Conservation (phyloP, 2,888 invertebrate species). For the Panopea generosa region DNA sequence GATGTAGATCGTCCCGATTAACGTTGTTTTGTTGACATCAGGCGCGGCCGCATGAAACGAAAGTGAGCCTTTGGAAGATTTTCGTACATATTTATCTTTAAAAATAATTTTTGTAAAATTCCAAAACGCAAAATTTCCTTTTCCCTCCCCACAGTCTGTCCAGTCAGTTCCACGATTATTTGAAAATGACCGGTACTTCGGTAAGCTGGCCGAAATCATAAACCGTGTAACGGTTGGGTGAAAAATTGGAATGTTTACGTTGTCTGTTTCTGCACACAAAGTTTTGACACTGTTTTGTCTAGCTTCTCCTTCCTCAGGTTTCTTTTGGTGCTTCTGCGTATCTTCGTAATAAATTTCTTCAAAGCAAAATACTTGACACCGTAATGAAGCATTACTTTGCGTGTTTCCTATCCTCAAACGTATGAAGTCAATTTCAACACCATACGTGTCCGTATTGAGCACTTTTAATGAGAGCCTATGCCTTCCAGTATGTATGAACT, state of each 20-base stretch:
- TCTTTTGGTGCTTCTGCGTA: background rate
- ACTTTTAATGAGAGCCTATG: constrained; percentile 56
- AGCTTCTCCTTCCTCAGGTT: constrained; percentile 24
- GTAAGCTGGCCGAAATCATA: constrained; percentile 66
- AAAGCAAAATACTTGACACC: constrained; percentile 68
- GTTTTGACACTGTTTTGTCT: constrained; percentile 63
- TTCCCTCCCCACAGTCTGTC: constrained; percentile 53
- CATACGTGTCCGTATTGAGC: constrained; percentile 57
- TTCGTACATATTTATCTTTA: too few relatives aligned
- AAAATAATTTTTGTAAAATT: constrained; percentile 39
- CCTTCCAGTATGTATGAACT: constrained; percentile 41
- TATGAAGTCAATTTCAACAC: constrained; percentile 70
- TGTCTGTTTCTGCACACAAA: constrained; percentile 73
- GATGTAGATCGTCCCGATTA: constrained; percentile 26
- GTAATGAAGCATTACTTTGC: constrained; percentile 50
- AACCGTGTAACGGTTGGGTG: constrained; percentile 54
- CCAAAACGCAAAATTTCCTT: constrained; percentile 63
- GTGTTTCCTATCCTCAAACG: constrained; percentile 46
- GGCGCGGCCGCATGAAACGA: too few relatives aligned
- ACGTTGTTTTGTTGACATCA: too few relatives aligned
- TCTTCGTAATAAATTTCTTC: constrained; percentile 57
- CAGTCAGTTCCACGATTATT: constrained; percentile 63
- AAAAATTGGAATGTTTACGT: constrained; percentile 72
- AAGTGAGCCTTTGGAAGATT: too few relatives aligned
- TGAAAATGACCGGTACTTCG: constrained; percentile 65